Conservation (phyloP, 2,797 vertebrate species). For the Centropyge bicolor region DNA sequence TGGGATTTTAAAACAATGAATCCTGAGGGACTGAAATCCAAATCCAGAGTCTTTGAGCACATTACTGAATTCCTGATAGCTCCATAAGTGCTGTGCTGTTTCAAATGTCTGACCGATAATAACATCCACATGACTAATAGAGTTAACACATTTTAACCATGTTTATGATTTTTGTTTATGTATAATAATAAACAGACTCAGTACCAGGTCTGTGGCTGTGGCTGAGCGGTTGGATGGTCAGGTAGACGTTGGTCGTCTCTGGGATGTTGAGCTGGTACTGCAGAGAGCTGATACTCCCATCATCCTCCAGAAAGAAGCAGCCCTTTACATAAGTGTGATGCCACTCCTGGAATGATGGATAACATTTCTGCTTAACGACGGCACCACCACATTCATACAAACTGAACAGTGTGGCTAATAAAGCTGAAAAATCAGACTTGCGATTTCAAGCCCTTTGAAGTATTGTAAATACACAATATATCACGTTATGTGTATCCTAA, state of each 20-base stretch:
- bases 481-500: background rate
- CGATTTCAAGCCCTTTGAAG: background rate
- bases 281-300: slow-evolving; percentile 88
- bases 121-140: background rate
- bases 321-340: slow-evolving; percentile 85
- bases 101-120: background rate
- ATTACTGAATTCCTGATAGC: background rate
- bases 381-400: background rate
- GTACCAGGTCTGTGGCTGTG: slow-evolving; percentile 86
- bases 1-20: background rate
- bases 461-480: background rate
- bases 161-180: background rate
- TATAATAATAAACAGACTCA: background rate
- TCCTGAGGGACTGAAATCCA: background rate
- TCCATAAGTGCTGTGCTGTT: background rate
- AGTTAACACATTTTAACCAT: background rate
- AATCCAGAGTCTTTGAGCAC: background rate
- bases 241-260: slow-evolving; percentile 84
- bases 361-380: slow-evolving; percentile 13
- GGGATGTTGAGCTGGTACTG: slow-evolving; percentile 90
- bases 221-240: slow-evolving; percentile 90
- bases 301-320: slow-evolving; percentile 93
- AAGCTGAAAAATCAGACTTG: background rate
- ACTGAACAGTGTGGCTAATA: background rate
- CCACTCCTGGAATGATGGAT: slow-evolving; percentile 87